Conservation (phyloP, 2,888 invertebrate species). For the Pollenia angustigena region DNA sequence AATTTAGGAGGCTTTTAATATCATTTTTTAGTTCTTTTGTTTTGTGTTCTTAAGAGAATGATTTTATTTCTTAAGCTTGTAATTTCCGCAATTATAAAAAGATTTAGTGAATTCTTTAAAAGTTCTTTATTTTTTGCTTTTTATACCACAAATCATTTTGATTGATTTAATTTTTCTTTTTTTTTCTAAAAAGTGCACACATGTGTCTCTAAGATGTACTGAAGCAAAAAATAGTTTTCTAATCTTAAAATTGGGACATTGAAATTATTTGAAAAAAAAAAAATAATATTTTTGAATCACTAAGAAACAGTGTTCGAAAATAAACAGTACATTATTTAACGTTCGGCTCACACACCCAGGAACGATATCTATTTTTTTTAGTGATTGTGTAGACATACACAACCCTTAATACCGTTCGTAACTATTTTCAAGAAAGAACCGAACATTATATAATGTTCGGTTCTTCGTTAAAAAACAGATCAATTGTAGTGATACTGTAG, state of each 20-base stretch:
- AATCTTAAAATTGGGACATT: neutral
- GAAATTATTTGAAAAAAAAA: neutral
- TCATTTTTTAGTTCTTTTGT: conserved; percentile 11
- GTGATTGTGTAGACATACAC: no score
- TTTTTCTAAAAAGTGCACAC: neutral
- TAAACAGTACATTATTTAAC: no score
- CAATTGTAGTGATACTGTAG: no score
- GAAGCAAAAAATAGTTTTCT: neutral
- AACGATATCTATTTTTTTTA: no score
- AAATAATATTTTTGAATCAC: neutral
- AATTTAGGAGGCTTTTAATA: conserved; percentile 49
- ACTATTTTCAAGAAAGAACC: no score
- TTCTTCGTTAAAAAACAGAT: no score
- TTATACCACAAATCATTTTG: conserved; percentile 36
- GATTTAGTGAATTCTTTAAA: conserved; percentile 78
- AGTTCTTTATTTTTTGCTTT: neutral
- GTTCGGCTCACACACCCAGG: no score
- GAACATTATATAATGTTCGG: no score
- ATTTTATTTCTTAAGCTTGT: conserved; percentile 71
- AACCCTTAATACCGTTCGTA: no score
- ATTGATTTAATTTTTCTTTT: conserved; percentile 45
- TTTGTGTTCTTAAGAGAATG: conserved; percentile 31
- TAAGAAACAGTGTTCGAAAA: no score
- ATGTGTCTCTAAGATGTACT: neutral
- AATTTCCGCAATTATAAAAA: conserved; percentile 84